Evolutionary conservation across 2,888 invertebrate genomes (phyloP).

Genomic region (Anoncus sp.): DNA sequence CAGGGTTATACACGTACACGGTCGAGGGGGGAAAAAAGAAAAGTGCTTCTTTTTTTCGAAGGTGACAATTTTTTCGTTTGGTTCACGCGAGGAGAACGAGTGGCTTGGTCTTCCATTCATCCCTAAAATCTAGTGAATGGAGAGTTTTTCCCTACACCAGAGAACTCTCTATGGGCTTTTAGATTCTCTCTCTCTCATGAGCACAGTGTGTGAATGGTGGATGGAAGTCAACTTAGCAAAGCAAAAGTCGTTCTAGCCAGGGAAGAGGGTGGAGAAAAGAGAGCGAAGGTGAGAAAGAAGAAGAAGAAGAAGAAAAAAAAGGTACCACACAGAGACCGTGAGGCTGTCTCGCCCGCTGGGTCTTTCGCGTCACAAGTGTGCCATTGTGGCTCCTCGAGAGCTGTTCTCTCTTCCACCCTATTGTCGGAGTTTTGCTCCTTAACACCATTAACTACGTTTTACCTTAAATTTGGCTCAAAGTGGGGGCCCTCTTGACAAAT

Average conservation of each 20-base stretch:
- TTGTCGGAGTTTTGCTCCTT: constrained; percentile 78
- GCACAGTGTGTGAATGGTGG: constrained; percentile 55
- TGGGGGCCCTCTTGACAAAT: constrained; percentile 82
- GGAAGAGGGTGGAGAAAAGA: constrained; percentile 36
- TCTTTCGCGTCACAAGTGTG: constrained; percentile 80
- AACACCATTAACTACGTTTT: constrained; percentile 82
- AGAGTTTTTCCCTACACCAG: constrained; percentile 24
- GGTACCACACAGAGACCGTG: constrained; percentile 63
- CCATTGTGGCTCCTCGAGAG: constrained; percentile 78
- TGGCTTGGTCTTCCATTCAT: constrained; percentile 59
- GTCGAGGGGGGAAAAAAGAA: constrained; percentile 7
- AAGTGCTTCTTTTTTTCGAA: constrained; percentile 35
- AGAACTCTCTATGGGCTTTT: constrained; percentile 37
- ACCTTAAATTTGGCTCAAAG: constrained; percentile 81
- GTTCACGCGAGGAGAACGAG: constrained; percentile 44
- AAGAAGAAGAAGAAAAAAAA: constrained; percentile 53
- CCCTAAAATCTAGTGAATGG: constrained; percentile 59
- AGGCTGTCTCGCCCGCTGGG: constrained; percentile 71
- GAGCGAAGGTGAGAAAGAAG: constrained; percentile 38
- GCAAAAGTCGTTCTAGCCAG: constrained; percentile 33
- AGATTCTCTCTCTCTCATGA: constrained; percentile 35
- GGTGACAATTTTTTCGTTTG: constrained; percentile 63
- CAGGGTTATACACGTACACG: constrained; percentile 10
- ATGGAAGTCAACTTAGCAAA: constrained; percentile 54
- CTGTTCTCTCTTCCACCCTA: constrained; percentile 62